phyloP scores from a whole-genome alignment of 2,797 vertebrate genomes.

The Myioborus melanocephalus region DNA sequence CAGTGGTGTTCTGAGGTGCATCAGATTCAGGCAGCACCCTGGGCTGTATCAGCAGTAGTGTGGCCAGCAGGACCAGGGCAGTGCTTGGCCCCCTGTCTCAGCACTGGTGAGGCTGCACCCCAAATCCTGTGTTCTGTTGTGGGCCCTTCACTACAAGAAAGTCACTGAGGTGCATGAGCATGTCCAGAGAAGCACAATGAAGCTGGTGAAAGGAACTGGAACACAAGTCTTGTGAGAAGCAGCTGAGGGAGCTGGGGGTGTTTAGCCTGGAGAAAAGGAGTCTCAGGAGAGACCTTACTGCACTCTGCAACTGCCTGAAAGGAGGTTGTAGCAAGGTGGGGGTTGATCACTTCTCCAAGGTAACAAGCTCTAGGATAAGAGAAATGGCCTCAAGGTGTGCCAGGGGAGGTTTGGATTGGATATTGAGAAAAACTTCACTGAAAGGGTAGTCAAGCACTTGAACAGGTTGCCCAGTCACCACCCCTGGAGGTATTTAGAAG shows the following conservation, averaged over 20 bases:
- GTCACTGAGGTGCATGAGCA: not conserved
- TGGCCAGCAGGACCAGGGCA: not conserved
- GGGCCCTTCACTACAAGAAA: not conserved
- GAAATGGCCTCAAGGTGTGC: not conserved
- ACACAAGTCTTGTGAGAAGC: not conserved
- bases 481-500: not conserved
- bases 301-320: not conserved
- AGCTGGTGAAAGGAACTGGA: not conserved
- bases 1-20: not conserved
- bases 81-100: too few relatives aligned
- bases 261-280: not conserved
- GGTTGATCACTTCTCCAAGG: not conserved
- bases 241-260: not conserved
- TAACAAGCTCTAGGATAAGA: not conserved
- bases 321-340: not conserved
- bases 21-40: not conserved
- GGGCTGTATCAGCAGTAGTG: not conserved
- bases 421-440: not conserved
- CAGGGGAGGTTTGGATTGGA: not conserved
- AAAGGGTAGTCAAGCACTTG: not conserved
- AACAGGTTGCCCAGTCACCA: not conserved
- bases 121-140: not conserved
- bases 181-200: not conserved
- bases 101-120: not conserved
- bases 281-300: fast-evolving